phyloP scores from a whole-genome alignment of 2,888 invertebrate species.

The Seira sanloemensis region DNA sequence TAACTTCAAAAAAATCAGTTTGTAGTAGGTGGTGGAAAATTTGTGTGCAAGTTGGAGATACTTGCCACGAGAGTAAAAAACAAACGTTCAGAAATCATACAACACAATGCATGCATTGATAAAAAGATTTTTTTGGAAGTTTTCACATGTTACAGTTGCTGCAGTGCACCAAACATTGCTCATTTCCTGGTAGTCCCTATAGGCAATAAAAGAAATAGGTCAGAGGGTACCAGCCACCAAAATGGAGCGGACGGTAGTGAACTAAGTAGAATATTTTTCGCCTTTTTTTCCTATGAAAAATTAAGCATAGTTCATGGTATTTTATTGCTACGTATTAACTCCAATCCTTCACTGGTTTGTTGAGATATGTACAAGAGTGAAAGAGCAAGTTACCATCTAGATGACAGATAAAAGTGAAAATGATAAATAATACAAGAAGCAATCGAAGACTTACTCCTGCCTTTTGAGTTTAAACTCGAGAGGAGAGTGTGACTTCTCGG shows the following conservation, averaged over 20 bases:
- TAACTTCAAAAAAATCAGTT: background rate
- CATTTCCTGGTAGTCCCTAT: conserved; percentile 34
- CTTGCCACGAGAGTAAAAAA: background rate
- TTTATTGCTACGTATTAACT: conserved; percentile 8
- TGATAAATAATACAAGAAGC: conserved; percentile 31
- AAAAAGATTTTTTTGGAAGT: conserved; percentile 20
- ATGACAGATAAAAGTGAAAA: conserved; percentile 14
- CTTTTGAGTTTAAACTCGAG: too few species aligned
- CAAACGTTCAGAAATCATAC: background rate
- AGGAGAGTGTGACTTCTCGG: too few species aligned
- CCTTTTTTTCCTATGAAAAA: conserved; percentile 7
- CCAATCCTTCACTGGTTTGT: background rate
- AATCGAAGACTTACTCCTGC: conserved; percentile 42
- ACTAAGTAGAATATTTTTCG: conserved; percentile 3
- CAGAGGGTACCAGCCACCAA: conserved; percentile 35
- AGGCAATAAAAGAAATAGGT: conserved; percentile 36
- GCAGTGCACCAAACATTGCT: conserved; percentile 34
- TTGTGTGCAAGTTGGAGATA: background rate
- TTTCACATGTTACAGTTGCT: conserved; percentile 10
- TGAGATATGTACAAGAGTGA: background rate
- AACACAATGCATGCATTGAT: conserved; percentile 17
- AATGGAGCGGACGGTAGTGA: conserved; percentile 9
- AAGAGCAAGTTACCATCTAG: background rate
- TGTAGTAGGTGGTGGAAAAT: background rate
- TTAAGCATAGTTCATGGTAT: conserved; percentile 1